Base-by-base conservation (phyloP, 2,113 vertebrate species). In the Platichthys stellatus region DNA sequence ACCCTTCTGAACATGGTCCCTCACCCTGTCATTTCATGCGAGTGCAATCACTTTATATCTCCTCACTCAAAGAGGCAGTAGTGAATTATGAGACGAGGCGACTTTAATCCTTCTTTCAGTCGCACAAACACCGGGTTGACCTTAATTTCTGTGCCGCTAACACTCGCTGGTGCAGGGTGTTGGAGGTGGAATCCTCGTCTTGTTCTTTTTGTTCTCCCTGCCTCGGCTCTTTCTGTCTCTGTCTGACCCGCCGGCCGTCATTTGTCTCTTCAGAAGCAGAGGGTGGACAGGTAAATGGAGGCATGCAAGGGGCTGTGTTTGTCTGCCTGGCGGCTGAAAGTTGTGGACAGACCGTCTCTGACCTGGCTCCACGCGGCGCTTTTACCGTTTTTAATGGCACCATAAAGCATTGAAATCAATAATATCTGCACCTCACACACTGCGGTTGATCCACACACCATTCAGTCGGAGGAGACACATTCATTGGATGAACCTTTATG, bases 81-180 rank as follows among this genome's bases (percentile, higher is more conserved):
- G 58, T 87, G 87, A 91, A 63, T 85, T 80, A 86, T 89, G 86
- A 84, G 82, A 72, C 35, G 70, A 59, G 80, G 71, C 78, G 76
- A 76, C 76, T 83, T 86, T 83, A 85, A 92, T 91, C 82, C 76
- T 72, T 13, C 87, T 76, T 88, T 76, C 47, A 83, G 80, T 64
- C 78, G 60, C 67, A 60, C 64, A 80, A 88, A 82, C 70, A 81
- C 60, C 61, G 86, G 69, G 67, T 79, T 84, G 82, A 90, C 88
- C 85, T 86, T 90, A 88, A 88, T 89, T 89, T 90, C 76, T 90
- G 68, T 71, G 62, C 71, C 85, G 61, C 69, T 60, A 70, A 53
- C 2, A 15, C 61, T 43, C 56, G 2, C 23, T 47, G 26, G 24
- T 64, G 24, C 43, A 61, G 62, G 56, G 71, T 63, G 58, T 54